These are phyloP conservation scores for Sinocyclocheilus maitianheensis DNA, from an alignment of 2,113 vertebrate genomes.

Conservation along the genomic window DNA sequence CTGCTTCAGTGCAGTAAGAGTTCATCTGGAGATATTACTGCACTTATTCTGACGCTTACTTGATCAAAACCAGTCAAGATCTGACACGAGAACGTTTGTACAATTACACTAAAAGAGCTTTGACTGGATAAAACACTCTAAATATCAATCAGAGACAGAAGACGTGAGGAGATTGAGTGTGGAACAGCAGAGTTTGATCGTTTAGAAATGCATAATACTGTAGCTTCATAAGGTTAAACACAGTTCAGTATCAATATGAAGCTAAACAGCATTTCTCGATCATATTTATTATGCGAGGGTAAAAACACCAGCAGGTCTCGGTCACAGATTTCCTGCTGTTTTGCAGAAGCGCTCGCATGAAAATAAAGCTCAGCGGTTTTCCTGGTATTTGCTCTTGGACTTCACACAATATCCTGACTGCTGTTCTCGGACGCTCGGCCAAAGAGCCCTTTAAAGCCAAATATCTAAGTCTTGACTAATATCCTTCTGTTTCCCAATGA, in stretches of 20 bases:
- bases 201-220: not conserved
- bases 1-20: too few species aligned
- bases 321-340: slow-evolving; percentile 3
- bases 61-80: too few species aligned
- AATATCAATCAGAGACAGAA: too few species aligned
- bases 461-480: slow-evolving; percentile 44
- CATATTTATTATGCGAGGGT: too few species aligned
- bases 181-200: too few species aligned
- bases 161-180: too few species aligned
- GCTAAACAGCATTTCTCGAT: not conserved
- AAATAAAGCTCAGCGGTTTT: slow-evolving; percentile 40
- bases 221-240: not conserved
- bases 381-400: slow-evolving; percentile 56
- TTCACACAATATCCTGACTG: slow-evolving; percentile 32
- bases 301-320: not conserved
- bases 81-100: too few species aligned
- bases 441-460: slow-evolving; percentile 40
- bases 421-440: slow-evolving; percentile 5
- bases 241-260: not conserved
- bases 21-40: too few species aligned
- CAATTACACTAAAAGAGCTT: too few species aligned
- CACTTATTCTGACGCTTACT: too few species aligned
- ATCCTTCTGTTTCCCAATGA: slow-evolving; percentile 46
- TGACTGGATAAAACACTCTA: too few species aligned
- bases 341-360: not conserved